Percentiles rank a stretch among this genome's conserved stretches.
These are phyloP conservation scores for Dione vanillae DNA, from an alignment of 2,888 invertebrate species.

Conservation along the genomic window DNA sequence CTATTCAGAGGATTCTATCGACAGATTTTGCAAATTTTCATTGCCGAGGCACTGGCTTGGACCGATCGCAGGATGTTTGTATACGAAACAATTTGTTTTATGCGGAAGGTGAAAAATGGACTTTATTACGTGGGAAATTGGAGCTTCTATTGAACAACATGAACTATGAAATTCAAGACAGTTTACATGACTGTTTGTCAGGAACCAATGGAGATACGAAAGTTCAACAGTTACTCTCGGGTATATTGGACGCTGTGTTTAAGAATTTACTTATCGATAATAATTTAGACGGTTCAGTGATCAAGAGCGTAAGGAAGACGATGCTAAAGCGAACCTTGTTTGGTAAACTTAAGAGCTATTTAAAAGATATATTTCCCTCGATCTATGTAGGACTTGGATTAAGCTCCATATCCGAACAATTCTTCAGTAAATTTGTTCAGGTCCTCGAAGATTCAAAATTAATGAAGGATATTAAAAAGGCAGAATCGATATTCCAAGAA, in stretches of 20 bases:
- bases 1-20: constrained; percentile 74
- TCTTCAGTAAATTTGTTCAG: constrained; percentile 57
- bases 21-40: constrained; percentile 79
- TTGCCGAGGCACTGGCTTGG: constrained; percentile 77
- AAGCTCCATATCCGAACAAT: constrained; percentile 58
- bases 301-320: constrained; percentile 61
- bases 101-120: constrained; percentile 79
- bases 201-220: constrained; percentile 80
- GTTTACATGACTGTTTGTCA: constrained; percentile 77
- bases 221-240: constrained; percentile 77
- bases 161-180: constrained; percentile 62
- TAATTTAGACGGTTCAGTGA: constrained; percentile 59
- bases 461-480: constrained; percentile 59
- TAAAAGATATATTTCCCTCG: constrained; percentile 75
- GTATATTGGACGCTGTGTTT: constrained; percentile 78
- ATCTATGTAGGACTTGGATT: constrained; percentile 67
- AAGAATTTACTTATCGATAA: constrained; percentile 71
- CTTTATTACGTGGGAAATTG: constrained; percentile 67
- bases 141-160: constrained; percentile 70
- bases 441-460: constrained; percentile 61
- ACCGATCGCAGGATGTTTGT: constrained; percentile 82
- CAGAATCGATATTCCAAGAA: constrained; percentile 59
- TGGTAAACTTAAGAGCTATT: constrained; percentile 69
- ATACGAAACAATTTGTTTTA: constrained; percentile 82
- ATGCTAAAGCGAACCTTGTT: constrained; percentile 61